These are phyloP conservation scores for Acleris sparsana DNA, from an alignment of 2,888 invertebrate genomes.

Conservation along the genomic window DNA sequence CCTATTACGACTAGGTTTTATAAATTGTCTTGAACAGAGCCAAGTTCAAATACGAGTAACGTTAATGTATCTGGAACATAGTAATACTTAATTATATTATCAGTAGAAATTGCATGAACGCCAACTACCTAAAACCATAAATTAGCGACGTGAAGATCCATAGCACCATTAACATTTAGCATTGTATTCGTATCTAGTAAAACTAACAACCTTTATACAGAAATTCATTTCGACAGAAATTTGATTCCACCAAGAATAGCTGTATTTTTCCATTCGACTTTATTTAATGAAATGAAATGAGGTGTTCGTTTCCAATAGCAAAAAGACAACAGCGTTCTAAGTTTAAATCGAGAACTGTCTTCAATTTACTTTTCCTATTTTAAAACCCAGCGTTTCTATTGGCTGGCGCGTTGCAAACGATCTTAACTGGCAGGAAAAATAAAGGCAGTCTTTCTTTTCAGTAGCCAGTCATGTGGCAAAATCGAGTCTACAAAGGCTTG, in stretches of 20 bases:
- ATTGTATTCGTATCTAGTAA: too few species aligned
- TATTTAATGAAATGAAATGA: constrained; percentile 11
- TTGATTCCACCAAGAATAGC: not conserved
- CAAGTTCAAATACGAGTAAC: too few species aligned
- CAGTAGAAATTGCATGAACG: too few species aligned
- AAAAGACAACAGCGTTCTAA: constrained; percentile 8
- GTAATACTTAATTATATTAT: too few species aligned
- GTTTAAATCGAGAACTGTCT: constrained; percentile 28
- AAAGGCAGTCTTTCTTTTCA: constrained; percentile 1
- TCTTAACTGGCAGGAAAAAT: constrained; percentile 29
- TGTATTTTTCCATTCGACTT: constrained; percentile 12
- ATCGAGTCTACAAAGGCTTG: constrained; percentile 10
- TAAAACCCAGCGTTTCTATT: constrained; percentile 16
- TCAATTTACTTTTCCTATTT: constrained; percentile 33
- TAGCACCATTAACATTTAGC: too few species aligned
- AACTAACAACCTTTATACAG: too few species aligned
- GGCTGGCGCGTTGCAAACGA: constrained; percentile 16
- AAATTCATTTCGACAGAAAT: not conserved
- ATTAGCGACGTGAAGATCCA: too few species aligned
- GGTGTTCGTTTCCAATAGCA: constrained; percentile 19
- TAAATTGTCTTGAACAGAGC: too few species aligned
- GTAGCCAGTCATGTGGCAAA: constrained; percentile 11
- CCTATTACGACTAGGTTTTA: constrained; percentile 8
- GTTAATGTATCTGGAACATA: too few species aligned
- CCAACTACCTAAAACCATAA: too few species aligned